Conservation (phyloP, 2,888 invertebrate genomes). For the Odontomyia ornata region DNA sequence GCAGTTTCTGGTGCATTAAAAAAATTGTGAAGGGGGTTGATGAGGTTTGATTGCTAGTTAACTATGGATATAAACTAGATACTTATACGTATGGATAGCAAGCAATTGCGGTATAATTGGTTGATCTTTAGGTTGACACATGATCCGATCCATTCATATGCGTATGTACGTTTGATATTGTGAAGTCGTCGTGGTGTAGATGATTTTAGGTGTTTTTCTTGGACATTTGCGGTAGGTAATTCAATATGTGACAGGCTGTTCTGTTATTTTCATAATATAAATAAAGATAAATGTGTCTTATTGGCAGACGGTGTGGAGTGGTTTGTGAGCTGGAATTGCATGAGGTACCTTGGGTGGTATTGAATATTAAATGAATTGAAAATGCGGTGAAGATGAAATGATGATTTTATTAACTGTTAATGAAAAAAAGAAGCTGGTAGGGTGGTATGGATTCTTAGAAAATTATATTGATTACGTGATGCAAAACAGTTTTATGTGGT, state of each 20-base stretch:
- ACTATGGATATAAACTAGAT: background rate
- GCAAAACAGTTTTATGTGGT: no score
- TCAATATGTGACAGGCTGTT: conserved; percentile 26
- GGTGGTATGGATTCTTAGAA: no score
- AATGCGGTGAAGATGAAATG: conserved; percentile 20
- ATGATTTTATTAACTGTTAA: conserved; percentile 1
- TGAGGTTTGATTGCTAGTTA: no score
- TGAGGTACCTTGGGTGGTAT: background rate
- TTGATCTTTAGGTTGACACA: conserved; percentile 23
- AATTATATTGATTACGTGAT: no score
- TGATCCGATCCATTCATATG: background rate
- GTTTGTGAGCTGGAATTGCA: background rate
- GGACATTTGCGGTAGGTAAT: conserved; percentile 35
- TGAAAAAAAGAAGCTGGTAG: background rate
- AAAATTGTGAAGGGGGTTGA: no score
- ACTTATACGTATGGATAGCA: background rate
- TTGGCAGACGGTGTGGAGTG: background rate
- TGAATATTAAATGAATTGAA: background rate
- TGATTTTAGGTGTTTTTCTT: conserved; percentile 25
- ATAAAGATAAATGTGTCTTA: background rate
- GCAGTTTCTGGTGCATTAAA: no score
- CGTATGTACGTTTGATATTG: background rate
- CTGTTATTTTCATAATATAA: conserved; percentile 21
- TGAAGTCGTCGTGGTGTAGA: background rate
- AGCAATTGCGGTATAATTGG: conserved; percentile 30